phyloP scores from a whole-genome alignment of 1,140 invertebrate species.

The Aphis gossypii region DNA sequence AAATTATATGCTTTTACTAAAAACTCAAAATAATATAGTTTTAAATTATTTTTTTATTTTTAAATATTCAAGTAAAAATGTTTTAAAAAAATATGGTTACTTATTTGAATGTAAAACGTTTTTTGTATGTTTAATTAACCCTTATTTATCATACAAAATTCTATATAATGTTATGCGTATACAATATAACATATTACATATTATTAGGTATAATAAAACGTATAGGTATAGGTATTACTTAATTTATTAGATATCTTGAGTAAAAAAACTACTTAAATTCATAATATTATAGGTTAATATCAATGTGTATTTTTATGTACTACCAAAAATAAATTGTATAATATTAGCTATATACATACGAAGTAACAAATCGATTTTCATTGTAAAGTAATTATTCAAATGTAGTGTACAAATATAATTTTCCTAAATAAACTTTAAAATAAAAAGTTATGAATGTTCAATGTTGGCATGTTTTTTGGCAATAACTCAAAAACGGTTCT shows the following conservation, averaged over 20 bases:
- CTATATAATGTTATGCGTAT: background rate
- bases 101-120: background rate
- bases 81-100: background rate
- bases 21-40: background rate
- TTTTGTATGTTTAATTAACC: background rate
- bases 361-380: background rate
- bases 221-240: too few relatives aligned
- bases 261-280: background rate
- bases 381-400: background rate
- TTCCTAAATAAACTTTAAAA: background rate
- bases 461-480: constrained; percentile 15
- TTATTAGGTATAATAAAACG: too few relatives aligned
- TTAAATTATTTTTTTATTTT: background rate
- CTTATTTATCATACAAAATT: background rate
- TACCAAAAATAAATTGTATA: background rate
- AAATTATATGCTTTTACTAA: background rate
- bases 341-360: background rate
- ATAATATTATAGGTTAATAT: background rate
- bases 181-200: too few relatives aligned
- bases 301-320: background rate
- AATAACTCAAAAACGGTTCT: background rate
- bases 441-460: constrained; percentile 18
- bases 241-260: background rate
- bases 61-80: background rate
- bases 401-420: background rate